phyloP scores from a whole-genome alignment of 2,797 vertebrate genomes.

The Typhlichthys subterraneus region DNA sequence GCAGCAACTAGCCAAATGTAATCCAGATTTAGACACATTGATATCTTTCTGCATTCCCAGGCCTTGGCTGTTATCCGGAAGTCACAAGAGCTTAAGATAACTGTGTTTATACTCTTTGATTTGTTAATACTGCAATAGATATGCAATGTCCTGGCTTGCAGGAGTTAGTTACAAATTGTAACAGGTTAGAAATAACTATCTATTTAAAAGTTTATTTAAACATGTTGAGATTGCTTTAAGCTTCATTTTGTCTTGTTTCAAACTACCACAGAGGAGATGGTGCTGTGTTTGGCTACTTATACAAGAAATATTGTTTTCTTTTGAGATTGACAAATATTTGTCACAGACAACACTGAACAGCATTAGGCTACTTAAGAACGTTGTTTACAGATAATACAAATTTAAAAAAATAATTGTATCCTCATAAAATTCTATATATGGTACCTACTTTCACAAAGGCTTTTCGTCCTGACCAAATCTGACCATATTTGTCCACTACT shows the following conservation, averaged over 20 bases:
- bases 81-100: slow-evolving; percentile 58
- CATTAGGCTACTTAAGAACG: slow-evolving; percentile 2
- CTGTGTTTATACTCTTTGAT: slow-evolving; percentile 67
- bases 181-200: slow-evolving; percentile 51
- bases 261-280: slow-evolving; percentile 22
- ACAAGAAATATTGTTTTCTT: slow-evolving; percentile 12
- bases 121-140: slow-evolving; percentile 58
- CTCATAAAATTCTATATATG: neutral
- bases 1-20: slow-evolving; percentile 6
- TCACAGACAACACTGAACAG: slow-evolving; percentile 15
- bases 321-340: slow-evolving; percentile 15
- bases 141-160: slow-evolving; percentile 55
- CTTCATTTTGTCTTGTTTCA: slow-evolving; percentile 9
- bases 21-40: slow-evolving; percentile 37
- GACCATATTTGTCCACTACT: neutral
- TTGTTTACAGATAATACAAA: neutral
- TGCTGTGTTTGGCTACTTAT: slow-evolving; percentile 3
- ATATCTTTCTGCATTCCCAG: slow-evolving; percentile 26
- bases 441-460: neutral
- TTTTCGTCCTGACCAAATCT: neutral
- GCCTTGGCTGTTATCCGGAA: slow-evolving; percentile 13
- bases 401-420: neutral
- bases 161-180: slow-evolving; percentile 40
- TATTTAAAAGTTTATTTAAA: slow-evolving; percentile 31
- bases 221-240: slow-evolving; percentile 40